Evolutionary conservation across 64 coral and sea anemone species (phyloP).

Genomic region (Catalaphyllia jardinei): DNA sequence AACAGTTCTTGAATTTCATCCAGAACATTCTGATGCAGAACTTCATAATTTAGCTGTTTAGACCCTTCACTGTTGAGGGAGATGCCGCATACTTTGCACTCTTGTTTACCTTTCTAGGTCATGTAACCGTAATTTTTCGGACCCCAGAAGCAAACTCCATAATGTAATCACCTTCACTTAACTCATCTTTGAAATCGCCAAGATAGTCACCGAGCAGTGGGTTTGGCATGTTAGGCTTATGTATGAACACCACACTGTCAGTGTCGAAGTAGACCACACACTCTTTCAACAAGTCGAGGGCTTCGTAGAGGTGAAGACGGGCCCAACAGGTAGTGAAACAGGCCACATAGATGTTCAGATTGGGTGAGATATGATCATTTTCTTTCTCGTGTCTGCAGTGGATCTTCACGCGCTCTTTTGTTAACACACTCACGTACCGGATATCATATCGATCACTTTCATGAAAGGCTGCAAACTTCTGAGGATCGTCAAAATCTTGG

Average conservation of each 20-base stretch:
- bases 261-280: background rate
- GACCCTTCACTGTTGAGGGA: no score
- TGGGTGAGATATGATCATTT: background rate
- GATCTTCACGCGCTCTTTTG: background rate
- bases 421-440: background rate
- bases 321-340: background rate
- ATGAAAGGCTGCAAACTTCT: background rate
- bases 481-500: background rate
- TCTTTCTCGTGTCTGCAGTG: background rate
- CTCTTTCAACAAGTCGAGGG: background rate
- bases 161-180: no score
- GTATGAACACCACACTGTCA: background rate
- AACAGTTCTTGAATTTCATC: no score
- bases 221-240: background rate
- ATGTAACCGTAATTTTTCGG: no score
- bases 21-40: no score
- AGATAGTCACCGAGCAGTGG: background rate
- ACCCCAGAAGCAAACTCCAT: no score
- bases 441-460: background rate
- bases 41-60: no score
- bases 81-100: no score
- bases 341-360: conserved; percentile 14
- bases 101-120: no score
- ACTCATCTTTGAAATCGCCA: background rate
- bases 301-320: background rate